Base-by-base conservation (phyloP, 2,797 vertebrate genomes). In the Cygnus olor region DNA sequence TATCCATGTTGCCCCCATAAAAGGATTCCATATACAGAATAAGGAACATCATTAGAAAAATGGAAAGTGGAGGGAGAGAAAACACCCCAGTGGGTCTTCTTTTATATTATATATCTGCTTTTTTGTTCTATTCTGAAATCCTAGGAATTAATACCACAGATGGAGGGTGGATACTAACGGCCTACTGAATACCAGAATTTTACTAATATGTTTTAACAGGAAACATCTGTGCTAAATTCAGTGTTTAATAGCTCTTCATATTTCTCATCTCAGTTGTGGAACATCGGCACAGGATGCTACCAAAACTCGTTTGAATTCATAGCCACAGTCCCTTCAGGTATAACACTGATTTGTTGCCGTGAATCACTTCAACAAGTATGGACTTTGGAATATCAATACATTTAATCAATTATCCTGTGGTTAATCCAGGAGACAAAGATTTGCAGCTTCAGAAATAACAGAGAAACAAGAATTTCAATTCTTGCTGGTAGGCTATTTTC, bases 221-320 rank as follows among this genome's bases (percentile, higher is more conserved):
- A 94, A 94, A 94, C 92, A 90, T 85, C 84, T 92, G 81, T 78
- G 84, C 24, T 83, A 93, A 89, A 93, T 74, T 47, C 76, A 58
- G 61, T 74, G 53, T 71, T 95, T 65, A 61, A 61, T 5, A 93
- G 64, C n/a, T 85, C 53, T 89, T 94, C 44, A 28, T 42, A 78
- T 72, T 78, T 78, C 57, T 56, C 51, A 45, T 74, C 90, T 90
- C 53, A 80, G 34, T 32, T 60, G 45, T 64, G 58, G n/a, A 89
- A 85, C 81, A 90, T 58, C 77, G 89, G 51, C 65, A 70, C 61
- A 93, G 25, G 68, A 83, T 22, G 24, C 28, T 71, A 61, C 22
- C 36, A 90, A 73, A 85, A 92, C 65, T 45, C 71, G 28, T 45
- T 78, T 78, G 32, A 88, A 89, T 68, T 83, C 58, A 32, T 15